Evolutionary conservation across 2,888 invertebrate species (phyloP).

Genomic region (Orthosia gothica): DNA sequence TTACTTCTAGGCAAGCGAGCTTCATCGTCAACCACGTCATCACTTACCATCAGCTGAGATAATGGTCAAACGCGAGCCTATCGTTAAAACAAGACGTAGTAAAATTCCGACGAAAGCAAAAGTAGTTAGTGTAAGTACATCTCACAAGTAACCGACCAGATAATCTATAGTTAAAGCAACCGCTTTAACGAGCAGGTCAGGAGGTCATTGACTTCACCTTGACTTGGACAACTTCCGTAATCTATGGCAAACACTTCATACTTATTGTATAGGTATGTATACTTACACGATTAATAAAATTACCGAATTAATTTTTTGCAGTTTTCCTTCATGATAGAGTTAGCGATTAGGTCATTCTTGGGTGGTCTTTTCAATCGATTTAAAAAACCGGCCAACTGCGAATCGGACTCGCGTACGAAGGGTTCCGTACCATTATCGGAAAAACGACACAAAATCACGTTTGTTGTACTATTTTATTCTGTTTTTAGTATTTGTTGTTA

Average conservation of each 20-base stretch:
- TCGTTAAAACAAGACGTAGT: neutral
- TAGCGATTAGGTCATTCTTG: neutral
- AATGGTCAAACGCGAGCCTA: no score
- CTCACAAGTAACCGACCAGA: conserved; percentile 17
- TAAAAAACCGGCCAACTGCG: no score
- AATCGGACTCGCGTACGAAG: no score
- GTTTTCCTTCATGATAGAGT: neutral
- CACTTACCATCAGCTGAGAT: no score
- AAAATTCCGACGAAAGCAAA: conserved; percentile 40
- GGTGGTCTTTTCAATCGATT: conserved; percentile 13
- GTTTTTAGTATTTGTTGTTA: no score
- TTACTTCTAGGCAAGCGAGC: no score
- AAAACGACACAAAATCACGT: no score
- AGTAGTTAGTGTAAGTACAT: conserved; percentile 39
- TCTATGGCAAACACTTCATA: conserved; percentile 25
- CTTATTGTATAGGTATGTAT: conserved; percentile 8
- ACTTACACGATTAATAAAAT: conserved; percentile 30
- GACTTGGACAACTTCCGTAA: conserved; percentile 71
- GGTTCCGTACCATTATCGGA: no score
- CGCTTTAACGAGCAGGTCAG: conserved; percentile 67
- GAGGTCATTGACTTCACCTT: conserved; percentile 77
- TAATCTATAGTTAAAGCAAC: conserved; percentile 27
- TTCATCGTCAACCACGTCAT: no score
- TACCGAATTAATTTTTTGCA: conserved; percentile 20
- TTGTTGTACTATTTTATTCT: no score